Conservation (phyloP, 2,888 invertebrate species). For the Leucoma salicis region DNA sequence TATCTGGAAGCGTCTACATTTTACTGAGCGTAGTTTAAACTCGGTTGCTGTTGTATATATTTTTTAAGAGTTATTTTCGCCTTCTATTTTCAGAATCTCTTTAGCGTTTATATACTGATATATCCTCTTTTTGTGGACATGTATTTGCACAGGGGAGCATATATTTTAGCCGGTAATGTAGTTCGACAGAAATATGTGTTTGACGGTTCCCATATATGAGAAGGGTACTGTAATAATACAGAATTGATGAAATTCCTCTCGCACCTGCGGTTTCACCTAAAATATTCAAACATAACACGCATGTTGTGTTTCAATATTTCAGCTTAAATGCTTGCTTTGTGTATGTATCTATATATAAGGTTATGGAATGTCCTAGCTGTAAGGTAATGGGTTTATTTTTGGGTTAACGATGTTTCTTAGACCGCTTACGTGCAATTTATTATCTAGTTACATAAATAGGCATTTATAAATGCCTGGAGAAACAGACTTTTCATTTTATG, state of each 20-base stretch:
- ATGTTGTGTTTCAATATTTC: constrained; percentile 33
- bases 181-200: constrained; percentile 9
- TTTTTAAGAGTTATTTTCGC: no score
- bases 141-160: not conserved
- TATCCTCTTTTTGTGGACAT: not conserved
- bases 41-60: no score
- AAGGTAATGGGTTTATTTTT: constrained; percentile 39
- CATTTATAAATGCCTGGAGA: no score
- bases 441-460: constrained; percentile 14
- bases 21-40: no score
- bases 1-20: no score
- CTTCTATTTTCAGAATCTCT: no score
- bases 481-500: no score
- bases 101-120: not conserved
- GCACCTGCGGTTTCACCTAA: constrained; percentile 28
- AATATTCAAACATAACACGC: constrained; percentile 6
- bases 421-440: constrained; percentile 15
- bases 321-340: constrained; percentile 13
- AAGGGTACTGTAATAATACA: constrained; percentile 23
- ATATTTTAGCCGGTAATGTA: not conserved
- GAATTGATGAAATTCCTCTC: constrained; percentile 31
- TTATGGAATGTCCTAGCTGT: constrained; percentile 10
- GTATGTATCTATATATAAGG: constrained; percentile 8
- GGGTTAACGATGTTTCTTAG: constrained; percentile 30
- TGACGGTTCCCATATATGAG: constrained; percentile 7